Evolutionary conservation across 2,888 invertebrate genomes (phyloP), one percentile per base, ranked within the genome.

Genomic region (Stramonita haemastoma): DNA sequence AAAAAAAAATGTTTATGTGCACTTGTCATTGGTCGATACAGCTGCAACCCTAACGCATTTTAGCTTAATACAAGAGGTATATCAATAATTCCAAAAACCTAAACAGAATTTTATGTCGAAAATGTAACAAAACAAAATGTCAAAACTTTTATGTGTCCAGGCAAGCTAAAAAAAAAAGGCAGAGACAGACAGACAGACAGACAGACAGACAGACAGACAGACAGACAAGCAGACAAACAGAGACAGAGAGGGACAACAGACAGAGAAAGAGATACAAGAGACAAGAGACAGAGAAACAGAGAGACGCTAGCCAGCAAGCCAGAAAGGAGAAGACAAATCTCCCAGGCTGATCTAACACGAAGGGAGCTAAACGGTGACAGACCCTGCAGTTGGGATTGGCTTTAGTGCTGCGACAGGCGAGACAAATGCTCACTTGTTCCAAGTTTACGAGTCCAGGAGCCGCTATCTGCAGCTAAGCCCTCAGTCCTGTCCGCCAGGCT

Each of bases 391-490:
- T 86, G n/a, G 32, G 66, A 86, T 19, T 32, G 8, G 32, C 22
- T 66, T 86, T 66, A 19, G 32, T 22, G 86, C 57, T 13, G 29
- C 86, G 32, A 29, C 86, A 57, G 60, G 32, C 60, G 60, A 56
- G 34, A 66, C 29, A 29, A 57, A 34, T 86, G 86, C 57, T 66
- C 86, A 57, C 86, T 66, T 86, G 86, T 86, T 32, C 86, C n/a
- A 19, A 29, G 22, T 85, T 86, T 86, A 86, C 86, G 86, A 86
- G 86, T 60, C n/a, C 86, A 19, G 29, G 66, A 83, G 66, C 66
- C 60, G 60, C 86, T 86, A 60, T 86, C 86, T 19, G 34, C 56
- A 36, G 26, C 46, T 66, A 56, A 86, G 60, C 86, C 86, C 86
- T 34, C 57, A 29, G n/a, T 84, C 34, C 46, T 46, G 26, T 8